Conservation (phyloP, 2,888 invertebrate species). For the Callyntrura sp. region DNA sequence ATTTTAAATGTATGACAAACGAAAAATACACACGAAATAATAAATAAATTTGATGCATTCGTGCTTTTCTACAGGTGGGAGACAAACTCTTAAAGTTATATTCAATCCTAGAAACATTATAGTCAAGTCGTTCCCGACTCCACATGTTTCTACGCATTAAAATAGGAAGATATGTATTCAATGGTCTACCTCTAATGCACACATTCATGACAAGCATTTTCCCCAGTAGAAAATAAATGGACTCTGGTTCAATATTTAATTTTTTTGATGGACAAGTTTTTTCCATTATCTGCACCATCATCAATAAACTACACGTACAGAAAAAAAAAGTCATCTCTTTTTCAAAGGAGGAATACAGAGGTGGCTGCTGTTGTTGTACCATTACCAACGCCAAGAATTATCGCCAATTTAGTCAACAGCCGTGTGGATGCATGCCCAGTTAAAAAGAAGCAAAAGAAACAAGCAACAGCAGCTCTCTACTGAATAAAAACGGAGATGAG, state of each 20-base stretch:
- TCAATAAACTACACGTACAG: slow-evolving; percentile 41
- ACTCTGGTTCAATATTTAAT: slow-evolving; percentile 56
- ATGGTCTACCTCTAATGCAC: too few species aligned
- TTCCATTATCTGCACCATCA: slow-evolving; percentile 60
- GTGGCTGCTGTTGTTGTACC: background rate
- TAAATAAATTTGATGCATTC: background rate
- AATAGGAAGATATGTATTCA: too few species aligned
- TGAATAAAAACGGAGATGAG: background rate
- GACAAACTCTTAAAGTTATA: background rate
- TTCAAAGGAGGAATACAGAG: background rate
- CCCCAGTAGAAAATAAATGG: background rate
- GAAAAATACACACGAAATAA: slow-evolving; percentile 1
- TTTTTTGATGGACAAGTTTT: slow-evolving; percentile 63
- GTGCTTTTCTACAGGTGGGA: too few species aligned
- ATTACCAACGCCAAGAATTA: slow-evolving; percentile 22
- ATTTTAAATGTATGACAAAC: slow-evolving; percentile 13
- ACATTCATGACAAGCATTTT: background rate
- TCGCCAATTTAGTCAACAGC: slow-evolving; percentile 42
- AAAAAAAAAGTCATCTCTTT: background rate
- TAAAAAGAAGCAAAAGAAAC: background rate
- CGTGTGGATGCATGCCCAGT: background rate
- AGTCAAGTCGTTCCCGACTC: background rate
- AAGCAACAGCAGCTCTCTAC: background rate
- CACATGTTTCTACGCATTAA: background rate
- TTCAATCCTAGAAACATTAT: background rate